A percentile compares a stretch with the other conserved stretches of the same genome.
Conservation (phyloP, 2,797 vertebrate species). For the Rhinatrema bivittatum region DNA sequence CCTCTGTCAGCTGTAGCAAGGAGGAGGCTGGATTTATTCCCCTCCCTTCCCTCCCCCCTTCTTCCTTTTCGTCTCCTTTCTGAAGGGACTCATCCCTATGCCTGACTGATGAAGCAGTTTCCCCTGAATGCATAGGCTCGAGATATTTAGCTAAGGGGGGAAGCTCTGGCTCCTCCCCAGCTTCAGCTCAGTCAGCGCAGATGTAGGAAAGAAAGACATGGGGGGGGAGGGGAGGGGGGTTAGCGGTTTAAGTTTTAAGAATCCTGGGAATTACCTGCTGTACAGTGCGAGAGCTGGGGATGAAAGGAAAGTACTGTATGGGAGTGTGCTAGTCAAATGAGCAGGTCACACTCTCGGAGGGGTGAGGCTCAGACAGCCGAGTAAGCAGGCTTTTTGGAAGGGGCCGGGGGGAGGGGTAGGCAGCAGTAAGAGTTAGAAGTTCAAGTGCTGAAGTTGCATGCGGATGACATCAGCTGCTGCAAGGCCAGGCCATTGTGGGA, state of each 20-base stretch:
- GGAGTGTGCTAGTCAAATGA: too few relatives aligned
- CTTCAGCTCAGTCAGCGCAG: not conserved
- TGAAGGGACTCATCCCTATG: slow-evolving; percentile 31
- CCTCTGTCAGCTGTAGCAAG: not conserved
- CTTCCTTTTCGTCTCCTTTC: slow-evolving; percentile 12
- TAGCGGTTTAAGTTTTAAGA: too few relatives aligned
- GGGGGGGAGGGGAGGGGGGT: not conserved
- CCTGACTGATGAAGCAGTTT: slow-evolving; percentile 24
- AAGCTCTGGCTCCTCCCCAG: slow-evolving; percentile 14
- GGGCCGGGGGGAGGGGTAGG: slow-evolving; percentile 16
- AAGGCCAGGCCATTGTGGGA: slow-evolving; percentile 47
- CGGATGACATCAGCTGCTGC: slow-evolving; percentile 45
- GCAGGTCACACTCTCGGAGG: too few relatives aligned
- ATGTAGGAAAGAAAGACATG: not conserved
- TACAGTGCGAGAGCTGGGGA: too few relatives aligned
- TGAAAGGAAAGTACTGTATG: too few relatives aligned
- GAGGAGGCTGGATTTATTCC: slow-evolving; percentile 7
- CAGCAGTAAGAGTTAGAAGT: slow-evolving; percentile 24
- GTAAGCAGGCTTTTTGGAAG: not conserved
- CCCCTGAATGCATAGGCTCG: slow-evolving; percentile 37
- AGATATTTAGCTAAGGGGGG: slow-evolving; percentile 30
- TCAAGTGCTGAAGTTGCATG: slow-evolving; percentile 39
- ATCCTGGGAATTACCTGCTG: too few relatives aligned
- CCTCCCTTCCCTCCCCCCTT: slow-evolving; percentile 1
- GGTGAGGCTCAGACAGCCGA: too few relatives aligned